These are phyloP conservation scores for Lochmaea capreae DNA, from an alignment of 2,888 invertebrate genomes.

Conservation along the genomic window DNA sequence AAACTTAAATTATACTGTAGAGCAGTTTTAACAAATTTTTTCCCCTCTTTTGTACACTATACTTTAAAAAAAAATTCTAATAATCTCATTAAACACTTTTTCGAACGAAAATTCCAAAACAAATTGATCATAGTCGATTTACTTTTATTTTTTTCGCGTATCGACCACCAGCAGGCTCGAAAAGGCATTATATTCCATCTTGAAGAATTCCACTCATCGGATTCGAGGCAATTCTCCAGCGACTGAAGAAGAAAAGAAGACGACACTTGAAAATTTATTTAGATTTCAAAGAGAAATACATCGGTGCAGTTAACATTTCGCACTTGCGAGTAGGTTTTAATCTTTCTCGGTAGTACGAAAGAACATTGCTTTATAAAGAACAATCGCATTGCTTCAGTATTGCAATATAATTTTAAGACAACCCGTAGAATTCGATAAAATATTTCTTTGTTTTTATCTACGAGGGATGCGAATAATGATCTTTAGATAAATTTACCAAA, in stretches of 20 bases:
- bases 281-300: slow-evolving; percentile 37
- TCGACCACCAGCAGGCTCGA: slow-evolving; percentile 24
- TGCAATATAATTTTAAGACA: slow-evolving; percentile 48
- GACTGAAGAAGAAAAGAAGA: slow-evolving; percentile 21
- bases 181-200: slow-evolving; percentile 26
- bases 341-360: slow-evolving; percentile 39
- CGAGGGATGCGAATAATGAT: slow-evolving; percentile 7
- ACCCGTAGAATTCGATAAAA: slow-evolving; percentile 48
- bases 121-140: slow-evolving; percentile 13
- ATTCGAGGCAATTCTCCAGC: slow-evolving; percentile 21
- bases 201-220: slow-evolving; percentile 19
- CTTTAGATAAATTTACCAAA: no score
- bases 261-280: slow-evolving; percentile 32
- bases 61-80: not conserved
- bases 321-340: slow-evolving; percentile 38
- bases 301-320: slow-evolving; percentile 39
- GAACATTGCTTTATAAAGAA: slow-evolving; percentile 41
- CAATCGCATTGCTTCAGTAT: slow-evolving; percentile 45
- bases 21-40: no score
- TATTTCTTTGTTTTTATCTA: slow-evolving; percentile 28
- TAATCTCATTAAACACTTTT: not conserved
- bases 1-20: no score
- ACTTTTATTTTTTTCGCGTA: not conserved
- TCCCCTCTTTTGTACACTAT: no score
- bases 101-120: not conserved